Conservation (phyloP, 2,797 vertebrate species). For the Yasuhikotakia modesta region DNA sequence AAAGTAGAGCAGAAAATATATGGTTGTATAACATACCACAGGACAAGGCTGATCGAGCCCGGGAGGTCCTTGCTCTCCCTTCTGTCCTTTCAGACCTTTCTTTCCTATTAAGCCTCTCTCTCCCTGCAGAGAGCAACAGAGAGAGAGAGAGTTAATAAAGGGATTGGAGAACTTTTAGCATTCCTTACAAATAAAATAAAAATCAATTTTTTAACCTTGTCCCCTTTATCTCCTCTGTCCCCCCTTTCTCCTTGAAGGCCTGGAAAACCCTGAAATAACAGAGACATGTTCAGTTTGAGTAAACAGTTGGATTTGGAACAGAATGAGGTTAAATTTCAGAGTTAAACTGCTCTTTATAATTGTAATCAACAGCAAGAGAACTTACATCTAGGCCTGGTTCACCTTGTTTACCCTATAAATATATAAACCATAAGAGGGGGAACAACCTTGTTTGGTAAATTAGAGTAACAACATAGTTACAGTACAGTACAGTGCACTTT, state of each 20-base stretch:
- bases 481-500: not conserved
- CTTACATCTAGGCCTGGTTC: slow-evolving; percentile 94
- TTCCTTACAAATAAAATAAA: not conserved
- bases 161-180: not conserved
- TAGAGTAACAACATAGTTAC: not conserved
- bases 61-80: slow-evolving; percentile 92
- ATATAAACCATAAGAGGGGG: slow-evolving; percentile 46
- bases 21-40: slow-evolving; percentile 80
- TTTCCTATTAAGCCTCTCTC: slow-evolving; percentile 87
- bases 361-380: slow-evolving; percentile 56
- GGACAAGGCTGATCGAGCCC: slow-evolving; percentile 96
- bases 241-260: slow-evolving; percentile 90
- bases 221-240: slow-evolving; percentile 86
- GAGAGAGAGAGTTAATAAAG: not conserved
- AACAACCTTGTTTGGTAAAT: not conserved
- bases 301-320: not conserved
- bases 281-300: slow-evolving; percentile 26
- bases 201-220: slow-evolving; percentile 78
- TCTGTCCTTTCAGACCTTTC: slow-evolving; percentile 92
- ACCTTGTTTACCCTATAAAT: slow-evolving; percentile 84
- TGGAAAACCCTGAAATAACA: slow-evolving; percentile 84
- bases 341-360: not conserved
- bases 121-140: slow-evolving; percentile 73
- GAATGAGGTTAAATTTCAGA: too few species aligned
- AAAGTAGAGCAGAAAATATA: not conserved